Base-by-base conservation (phyloP, 2,113 vertebrate genomes). In the Caranx melampygus region DNA sequence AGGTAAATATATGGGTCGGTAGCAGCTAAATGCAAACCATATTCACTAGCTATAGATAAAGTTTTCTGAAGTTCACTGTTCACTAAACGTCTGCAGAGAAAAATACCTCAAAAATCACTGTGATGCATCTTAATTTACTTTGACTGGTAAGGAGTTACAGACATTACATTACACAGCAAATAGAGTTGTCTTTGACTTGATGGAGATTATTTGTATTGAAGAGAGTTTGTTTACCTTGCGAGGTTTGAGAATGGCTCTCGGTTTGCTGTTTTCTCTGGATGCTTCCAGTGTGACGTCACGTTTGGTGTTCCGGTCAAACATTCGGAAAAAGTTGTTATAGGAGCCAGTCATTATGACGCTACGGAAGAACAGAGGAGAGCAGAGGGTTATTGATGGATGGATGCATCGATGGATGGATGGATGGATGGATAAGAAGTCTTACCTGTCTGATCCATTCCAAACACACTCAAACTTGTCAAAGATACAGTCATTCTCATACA, bases 381-480 rank as follows among this genome's bases (percentile, higher is more conserved):
- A 0, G 18, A 63, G 26, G 33, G 65, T 78, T 76, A 83, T 26
- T n/a, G 1, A 63, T 47, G 3, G 16, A 63, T 62, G 18, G 1
- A 47, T 45, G 6, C 26, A 51, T 34, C n/a, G 2, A 66, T 12
- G 3, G 18, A 77, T 44, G 3, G 7, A 57, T 21, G 9, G 47
- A 51, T n/a, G 47, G 33, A 31, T n/a, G 34, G 21, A 40, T 40
- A 58, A 57, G 13, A 37, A n/a, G 47, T 72, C 95, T 94, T 83
- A 98, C 97, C 97, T 99, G 96, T 99, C 97, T 1, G 97, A 96
- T 15, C 97, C 97, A 7, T 99, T 99, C 97, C 97, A 99, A 68
- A 98, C 97, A 20, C 97, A 99, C 92, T 99, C 97, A 44, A 99
- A 99, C 93, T 99, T 99, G 95, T 99, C 97, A 52, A 99, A 99